Percentiles rank a stretch among this genome's conserved stretches.
Conservation (phyloP, 2,888 invertebrate species). For the Acronicta alni region DNA sequence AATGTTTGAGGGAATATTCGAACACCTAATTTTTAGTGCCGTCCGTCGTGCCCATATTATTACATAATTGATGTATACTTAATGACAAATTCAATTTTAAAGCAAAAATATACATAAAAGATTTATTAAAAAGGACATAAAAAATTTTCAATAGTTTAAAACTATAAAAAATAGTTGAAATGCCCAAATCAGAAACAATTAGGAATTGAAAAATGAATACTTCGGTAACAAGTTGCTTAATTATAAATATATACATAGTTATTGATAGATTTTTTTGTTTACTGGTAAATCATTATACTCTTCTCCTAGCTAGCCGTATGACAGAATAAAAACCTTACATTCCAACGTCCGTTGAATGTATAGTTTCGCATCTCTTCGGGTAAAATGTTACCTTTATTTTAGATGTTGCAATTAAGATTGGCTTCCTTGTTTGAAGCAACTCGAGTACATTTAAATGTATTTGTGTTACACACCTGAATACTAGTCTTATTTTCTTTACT, state of each 20-base stretch:
- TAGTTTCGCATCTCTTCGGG: conserved; percentile 32
- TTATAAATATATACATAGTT: not conserved
- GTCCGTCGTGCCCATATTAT: no score
- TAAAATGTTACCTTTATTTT: conserved; percentile 34
- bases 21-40: no score
- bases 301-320: not conserved
- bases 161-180: no score
- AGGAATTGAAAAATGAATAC: not conserved
- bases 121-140: no score
- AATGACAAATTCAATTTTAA: no score
- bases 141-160: not conserved
- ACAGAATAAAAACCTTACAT: not conserved
- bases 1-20: no score
- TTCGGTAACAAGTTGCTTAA: not conserved
- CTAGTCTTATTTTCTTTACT: conserved; percentile 17
- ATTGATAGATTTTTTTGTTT: not conserved
- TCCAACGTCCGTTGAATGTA: not conserved
- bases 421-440: conserved; percentile 53
- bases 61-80: no score
- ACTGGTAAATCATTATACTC: not conserved
- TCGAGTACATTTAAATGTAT: conserved; percentile 36
- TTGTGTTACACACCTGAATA: conserved; percentile 41
- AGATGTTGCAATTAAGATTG: conserved; percentile 51
- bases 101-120: not conserved
- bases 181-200: not conserved